These are phyloP conservation scores for Dendrophyllia cribrosa DNA, from an alignment of 64 coral and sea anemone genomes.

Conservation along the genomic window DNA sequence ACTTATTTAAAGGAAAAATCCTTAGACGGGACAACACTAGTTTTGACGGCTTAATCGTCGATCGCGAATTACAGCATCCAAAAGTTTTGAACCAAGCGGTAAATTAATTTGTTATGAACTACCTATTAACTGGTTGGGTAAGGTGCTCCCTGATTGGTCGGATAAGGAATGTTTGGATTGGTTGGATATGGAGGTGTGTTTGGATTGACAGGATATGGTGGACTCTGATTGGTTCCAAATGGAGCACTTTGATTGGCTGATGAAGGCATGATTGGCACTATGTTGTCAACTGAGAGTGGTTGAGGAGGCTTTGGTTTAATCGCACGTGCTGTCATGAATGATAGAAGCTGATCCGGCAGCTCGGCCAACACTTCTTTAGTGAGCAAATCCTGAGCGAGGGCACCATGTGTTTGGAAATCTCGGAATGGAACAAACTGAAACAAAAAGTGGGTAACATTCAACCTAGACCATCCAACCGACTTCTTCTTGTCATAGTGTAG, in stretches of 20 bases:
- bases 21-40: too few relatives aligned
- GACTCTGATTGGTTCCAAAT: conserved; percentile 38
- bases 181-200: conserved; percentile 35
- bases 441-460: too few relatives aligned
- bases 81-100: too few relatives aligned
- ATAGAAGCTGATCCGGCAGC: conserved; percentile 83
- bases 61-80: too few relatives aligned
- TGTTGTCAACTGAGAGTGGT: conserved; percentile 34
- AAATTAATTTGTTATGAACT: too few relatives aligned
- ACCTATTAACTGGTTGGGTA: too few relatives aligned
- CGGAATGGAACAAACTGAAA: conserved; percentile 97
- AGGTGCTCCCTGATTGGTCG: neutral
- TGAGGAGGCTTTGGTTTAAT: conserved; percentile 70
- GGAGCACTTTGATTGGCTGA: conserved; percentile 62
- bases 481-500: too few relatives aligned
- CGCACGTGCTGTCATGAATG: conserved; percentile 69
- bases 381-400: conserved; percentile 77
- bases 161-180: conserved; percentile 42
- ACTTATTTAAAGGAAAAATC: too few relatives aligned
- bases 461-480: too few relatives aligned
- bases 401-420: conserved; percentile 82
- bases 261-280: conserved; percentile 24
- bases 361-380: conserved; percentile 94
- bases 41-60: too few relatives aligned
- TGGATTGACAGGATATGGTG: conserved; percentile 63